Conservation (phyloP, 2,888 invertebrate species). For the Synergus japonicus region DNA sequence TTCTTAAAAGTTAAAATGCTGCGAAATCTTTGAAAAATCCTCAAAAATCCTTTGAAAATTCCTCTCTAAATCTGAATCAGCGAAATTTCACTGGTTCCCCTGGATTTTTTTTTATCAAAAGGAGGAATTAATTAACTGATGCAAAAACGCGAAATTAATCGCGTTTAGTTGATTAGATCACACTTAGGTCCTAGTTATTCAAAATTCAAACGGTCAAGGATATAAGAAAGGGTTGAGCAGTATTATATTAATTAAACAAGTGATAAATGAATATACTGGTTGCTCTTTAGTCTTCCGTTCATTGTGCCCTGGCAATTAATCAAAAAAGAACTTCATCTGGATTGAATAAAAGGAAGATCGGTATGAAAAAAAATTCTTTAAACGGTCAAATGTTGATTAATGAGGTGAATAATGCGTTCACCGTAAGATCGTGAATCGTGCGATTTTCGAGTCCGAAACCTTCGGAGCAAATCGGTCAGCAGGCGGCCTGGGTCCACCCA, state of each 20-base stretch:
- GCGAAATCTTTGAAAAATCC: no score
- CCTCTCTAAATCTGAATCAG: no score
- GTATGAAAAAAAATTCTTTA: constrained; percentile 23
- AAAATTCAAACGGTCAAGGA: no score
- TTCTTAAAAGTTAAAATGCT: no score
- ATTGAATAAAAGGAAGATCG: constrained; percentile 12
- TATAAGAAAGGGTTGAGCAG: neutral
- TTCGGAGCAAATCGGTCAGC: constrained; percentile 45
- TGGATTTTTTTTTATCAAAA: no score
- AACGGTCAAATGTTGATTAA: constrained; percentile 38
- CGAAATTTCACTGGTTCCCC: no score
- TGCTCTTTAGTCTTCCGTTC: neutral
- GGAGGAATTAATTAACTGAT: no score
- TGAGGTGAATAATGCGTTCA: constrained; percentile 35
- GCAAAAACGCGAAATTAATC: no score
- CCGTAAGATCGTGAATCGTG: constrained; percentile 32
- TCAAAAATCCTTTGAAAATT: no score
- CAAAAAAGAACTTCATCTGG: neutral
- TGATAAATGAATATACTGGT: constrained; percentile 2
- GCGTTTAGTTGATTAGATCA: no score
- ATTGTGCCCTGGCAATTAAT: neutral
- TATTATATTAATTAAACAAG: neutral
- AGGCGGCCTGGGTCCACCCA: constrained; percentile 50
- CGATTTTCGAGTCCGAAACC: constrained; percentile 26
- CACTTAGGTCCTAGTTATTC: no score